Conservation (phyloP, 2,113 vertebrate genomes). For the Eudyptes chrysolophus region DNA sequence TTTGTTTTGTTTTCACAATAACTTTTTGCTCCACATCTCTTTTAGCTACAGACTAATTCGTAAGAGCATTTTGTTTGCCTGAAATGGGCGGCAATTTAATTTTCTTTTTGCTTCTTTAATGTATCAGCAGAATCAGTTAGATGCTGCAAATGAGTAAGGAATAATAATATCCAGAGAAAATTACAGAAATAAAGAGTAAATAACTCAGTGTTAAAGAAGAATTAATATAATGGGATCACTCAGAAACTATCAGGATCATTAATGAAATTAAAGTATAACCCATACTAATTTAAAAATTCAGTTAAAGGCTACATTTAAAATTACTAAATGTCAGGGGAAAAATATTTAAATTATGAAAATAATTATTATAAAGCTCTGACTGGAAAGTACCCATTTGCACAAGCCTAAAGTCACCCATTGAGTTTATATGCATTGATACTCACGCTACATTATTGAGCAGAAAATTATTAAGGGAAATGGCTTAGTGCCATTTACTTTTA, state of each 20-base stretch:
- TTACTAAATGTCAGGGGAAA: constrained; percentile 36
- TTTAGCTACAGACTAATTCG: constrained; percentile 33
- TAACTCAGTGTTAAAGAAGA: constrained; percentile 52
- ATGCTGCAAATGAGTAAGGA: constrained; percentile 25
- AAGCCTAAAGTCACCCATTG: background rate
- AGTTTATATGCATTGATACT: background rate
- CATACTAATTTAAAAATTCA: constrained; percentile 48
- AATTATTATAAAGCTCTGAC: constrained; percentile 23
- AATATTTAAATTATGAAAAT: constrained; percentile 52
- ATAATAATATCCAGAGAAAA: constrained; percentile 54
- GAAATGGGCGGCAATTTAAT: constrained; percentile 52
- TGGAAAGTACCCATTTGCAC: constrained; percentile 1
- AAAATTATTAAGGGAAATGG: background rate
- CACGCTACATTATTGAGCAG: background rate
- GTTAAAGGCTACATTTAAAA: constrained; percentile 57
- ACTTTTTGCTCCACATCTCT: constrained; percentile 22
- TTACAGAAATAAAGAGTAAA: constrained; percentile 62
- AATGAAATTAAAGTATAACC: constrained; percentile 56
- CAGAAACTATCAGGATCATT: constrained; percentile 28
- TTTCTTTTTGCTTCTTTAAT: constrained; percentile 38
- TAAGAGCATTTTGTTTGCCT: constrained; percentile 38
- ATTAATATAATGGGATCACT: constrained; percentile 53
- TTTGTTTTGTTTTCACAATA: background rate
- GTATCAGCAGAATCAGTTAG: constrained; percentile 44
- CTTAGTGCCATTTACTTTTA: background rate